phyloP scores from a whole-genome alignment of 2,113 vertebrate genomes.

The Vicugna pacos region DNA sequence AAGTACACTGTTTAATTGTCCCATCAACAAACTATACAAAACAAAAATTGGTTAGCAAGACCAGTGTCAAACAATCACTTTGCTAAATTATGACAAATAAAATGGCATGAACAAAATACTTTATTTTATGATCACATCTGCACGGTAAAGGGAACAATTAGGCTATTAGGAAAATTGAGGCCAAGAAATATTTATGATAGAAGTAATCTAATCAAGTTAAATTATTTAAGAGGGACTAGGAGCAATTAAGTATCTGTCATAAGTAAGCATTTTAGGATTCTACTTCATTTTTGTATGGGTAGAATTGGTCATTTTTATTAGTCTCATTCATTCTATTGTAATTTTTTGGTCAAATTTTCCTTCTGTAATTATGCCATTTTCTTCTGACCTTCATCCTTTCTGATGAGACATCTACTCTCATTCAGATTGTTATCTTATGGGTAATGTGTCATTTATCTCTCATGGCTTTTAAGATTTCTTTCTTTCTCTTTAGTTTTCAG shows the following conservation, averaged over 20 bases:
- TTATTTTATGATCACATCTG: neutral
- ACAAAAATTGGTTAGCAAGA: slow-evolving; percentile 1
- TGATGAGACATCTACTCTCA: neutral
- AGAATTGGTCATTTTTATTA: slow-evolving; percentile 28
- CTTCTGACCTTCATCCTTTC: neutral
- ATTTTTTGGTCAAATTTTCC: slow-evolving; percentile 8
- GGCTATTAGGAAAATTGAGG: neutral
- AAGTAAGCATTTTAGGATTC: slow-evolving; percentile 48
- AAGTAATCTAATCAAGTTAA: neutral
- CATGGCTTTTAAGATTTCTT: neutral
- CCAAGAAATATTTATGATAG: neutral
- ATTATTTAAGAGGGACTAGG: neutral
- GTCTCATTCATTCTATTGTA: neutral
- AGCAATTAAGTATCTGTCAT: neutral
- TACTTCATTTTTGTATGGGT: slow-evolving; percentile 24
- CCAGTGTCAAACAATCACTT: slow-evolving; percentile 6
- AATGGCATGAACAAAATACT: neutral
- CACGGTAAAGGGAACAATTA: neutral
- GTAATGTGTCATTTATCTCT: neutral
- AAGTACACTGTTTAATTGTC: neutral
- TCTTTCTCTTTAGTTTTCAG: slow-evolving; percentile 9
- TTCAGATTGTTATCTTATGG: neutral
- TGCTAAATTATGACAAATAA: slow-evolving; percentile 7
- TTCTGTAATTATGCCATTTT: neutral
- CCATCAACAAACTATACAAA: neutral